Percentiles rank a stretch among this genome's conserved stretches.
Conservation (phyloP, 2,113 vertebrate genomes). For the Mormoops blainvillei region DNA sequence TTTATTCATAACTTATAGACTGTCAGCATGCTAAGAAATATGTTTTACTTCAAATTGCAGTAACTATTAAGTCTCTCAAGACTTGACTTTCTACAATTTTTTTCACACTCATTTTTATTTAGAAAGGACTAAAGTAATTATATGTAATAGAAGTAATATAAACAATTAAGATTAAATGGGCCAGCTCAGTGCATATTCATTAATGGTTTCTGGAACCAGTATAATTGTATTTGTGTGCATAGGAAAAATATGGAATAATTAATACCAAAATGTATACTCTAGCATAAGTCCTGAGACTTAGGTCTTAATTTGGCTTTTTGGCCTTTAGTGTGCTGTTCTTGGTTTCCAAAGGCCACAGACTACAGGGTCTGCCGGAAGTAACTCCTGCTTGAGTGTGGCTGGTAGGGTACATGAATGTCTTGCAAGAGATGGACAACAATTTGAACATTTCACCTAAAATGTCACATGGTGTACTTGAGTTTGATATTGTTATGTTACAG, state of each 20-base stretch:
- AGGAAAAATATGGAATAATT: neutral
- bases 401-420: no score
- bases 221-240: neutral
- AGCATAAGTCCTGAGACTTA: neutral
- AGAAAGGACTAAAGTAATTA: conserved; percentile 8
- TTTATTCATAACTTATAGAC: neutral
- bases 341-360: neutral
- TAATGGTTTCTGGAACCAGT: neutral
- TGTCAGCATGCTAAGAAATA: conserved; percentile 20
- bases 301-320: neutral
- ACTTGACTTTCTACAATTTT: conserved; percentile 1
- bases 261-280: neutral
- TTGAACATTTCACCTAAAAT: no score
- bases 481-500: no score
- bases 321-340: neutral
- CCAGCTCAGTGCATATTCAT: neutral
- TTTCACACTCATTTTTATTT: conserved; percentile 20
- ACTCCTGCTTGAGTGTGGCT: no score
- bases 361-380: no score
- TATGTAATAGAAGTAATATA: neutral
- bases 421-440: no score
- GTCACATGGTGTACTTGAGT: no score
- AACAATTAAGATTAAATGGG: conserved; percentile 15
- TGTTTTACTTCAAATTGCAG: neutral
- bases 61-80: conserved; percentile 32